Conservation (phyloP, 2,888 invertebrate genomes). For the Scaptomyza tumidula region DNA sequence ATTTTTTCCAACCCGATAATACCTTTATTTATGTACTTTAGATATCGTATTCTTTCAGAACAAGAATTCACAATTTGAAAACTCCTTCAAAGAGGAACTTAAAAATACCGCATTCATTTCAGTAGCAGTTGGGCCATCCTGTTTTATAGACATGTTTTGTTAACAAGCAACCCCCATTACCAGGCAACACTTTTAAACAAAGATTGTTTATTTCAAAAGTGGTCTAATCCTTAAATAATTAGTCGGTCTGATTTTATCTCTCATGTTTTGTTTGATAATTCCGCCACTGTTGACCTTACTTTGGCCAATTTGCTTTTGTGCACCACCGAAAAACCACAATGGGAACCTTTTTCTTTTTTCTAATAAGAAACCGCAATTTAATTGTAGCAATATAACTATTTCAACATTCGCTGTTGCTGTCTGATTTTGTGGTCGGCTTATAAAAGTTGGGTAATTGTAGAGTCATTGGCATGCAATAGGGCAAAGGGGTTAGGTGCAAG, state of each 20-base stretch:
- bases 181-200: neutral
- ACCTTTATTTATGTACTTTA: slow-evolving; percentile 28
- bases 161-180: neutral
- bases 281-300: slow-evolving; percentile 30
- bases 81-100: neutral
- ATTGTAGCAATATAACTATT: slow-evolving; percentile 49
- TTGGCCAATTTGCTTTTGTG: slow-evolving; percentile 8
- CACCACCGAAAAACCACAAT: slow-evolving; percentile 40
- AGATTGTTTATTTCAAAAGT: neutral
- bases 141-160: neutral
- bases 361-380: slow-evolving; percentile 67
- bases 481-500: slow-evolving; percentile 15
- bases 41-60: slow-evolving; percentile 16
- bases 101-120: neutral
- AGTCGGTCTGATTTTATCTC: slow-evolving; percentile 8
- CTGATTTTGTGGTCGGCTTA: slow-evolving; percentile 57
- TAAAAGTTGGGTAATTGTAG: slow-evolving; percentile 49
- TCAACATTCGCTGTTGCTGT: slow-evolving; percentile 33
- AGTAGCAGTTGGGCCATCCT: neutral
- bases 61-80: neutral
- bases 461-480: slow-evolving; percentile 10
- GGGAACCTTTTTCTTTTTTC: slow-evolving; percentile 36
- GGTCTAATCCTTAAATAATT: slow-evolving; percentile 31
- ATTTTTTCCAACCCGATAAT: slow-evolving; percentile 13
- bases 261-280: slow-evolving; percentile 19